Percentiles rank a stretch among this genome's conserved stretches.
Conservation (phyloP, 2,797 vertebrate species). For the Ptychobarbus kaznakovi region DNA sequence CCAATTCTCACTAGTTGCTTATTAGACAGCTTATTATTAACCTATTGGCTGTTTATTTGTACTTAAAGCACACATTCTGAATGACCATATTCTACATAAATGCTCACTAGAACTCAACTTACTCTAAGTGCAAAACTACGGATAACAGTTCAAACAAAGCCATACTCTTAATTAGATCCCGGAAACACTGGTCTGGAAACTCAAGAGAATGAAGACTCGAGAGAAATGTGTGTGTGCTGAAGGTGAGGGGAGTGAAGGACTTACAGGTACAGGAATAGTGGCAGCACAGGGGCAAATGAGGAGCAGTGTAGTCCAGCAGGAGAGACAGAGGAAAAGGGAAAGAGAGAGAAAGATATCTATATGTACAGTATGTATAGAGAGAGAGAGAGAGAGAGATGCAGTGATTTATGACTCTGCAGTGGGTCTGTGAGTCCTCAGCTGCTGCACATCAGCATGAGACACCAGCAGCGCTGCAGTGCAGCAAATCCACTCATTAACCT, state of each 20-base stretch:
- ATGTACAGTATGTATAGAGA: constrained; percentile 25
- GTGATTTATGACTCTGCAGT: constrained; percentile 85
- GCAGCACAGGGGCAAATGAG: constrained; percentile 44
- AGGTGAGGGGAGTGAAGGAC: constrained; percentile 29
- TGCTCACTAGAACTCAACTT: background rate
- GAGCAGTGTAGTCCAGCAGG: constrained; percentile 2
- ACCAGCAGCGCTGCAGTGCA: constrained; percentile 79
- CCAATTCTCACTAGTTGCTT: too few species aligned
- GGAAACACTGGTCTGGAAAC: background rate
- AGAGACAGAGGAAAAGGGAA: background rate
- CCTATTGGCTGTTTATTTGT: background rate
- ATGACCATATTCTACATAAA: background rate
- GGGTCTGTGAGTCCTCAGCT: constrained; percentile 74
- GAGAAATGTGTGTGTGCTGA: background rate
- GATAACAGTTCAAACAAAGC: background rate
- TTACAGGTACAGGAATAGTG: background rate
- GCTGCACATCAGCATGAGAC: constrained; percentile 79
- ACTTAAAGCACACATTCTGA: background rate
- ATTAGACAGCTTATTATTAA: background rate
- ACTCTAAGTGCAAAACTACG: background rate
- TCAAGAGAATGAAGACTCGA: background rate
- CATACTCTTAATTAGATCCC: background rate
- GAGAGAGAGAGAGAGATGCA: constrained; percentile 17
- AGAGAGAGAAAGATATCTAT: constrained; percentile 15
- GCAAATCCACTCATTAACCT: constrained; percentile 83